Evolutionary conservation across 2,797 vertebrate species (phyloP).

Genomic region (Lutjanus campechanus): DNA sequence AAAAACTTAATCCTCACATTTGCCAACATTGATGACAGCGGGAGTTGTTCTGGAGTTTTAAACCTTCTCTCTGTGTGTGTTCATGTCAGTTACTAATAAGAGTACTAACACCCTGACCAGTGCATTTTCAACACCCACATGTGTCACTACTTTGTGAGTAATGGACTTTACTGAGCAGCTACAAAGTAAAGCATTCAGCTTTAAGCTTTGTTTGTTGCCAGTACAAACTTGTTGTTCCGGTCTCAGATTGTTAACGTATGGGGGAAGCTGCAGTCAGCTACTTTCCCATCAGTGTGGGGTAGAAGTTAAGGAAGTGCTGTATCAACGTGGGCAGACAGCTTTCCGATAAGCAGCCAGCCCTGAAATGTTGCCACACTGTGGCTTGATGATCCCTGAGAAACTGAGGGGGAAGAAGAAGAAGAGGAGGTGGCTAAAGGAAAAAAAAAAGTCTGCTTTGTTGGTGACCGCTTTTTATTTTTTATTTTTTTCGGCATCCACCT

Average conservation of each 20-base stretch:
- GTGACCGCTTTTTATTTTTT: conserved; percentile 29
- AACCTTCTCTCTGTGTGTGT: neutral
- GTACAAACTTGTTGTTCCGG: conserved; percentile 38
- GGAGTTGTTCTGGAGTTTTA: neutral
- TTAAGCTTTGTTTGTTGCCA: conserved; percentile 26
- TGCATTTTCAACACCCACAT: conserved; percentile 33
- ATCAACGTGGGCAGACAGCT: conserved; percentile 74
- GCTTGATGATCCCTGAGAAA: conserved; percentile 64
- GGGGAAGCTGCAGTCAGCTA: conserved; percentile 58
- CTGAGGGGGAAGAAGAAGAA: conserved; percentile 53
- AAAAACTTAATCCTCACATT: too few relatives aligned
- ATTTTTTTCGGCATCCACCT: conserved; percentile 16
- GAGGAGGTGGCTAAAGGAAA: conserved; percentile 30
- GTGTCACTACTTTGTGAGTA: conserved; percentile 33
- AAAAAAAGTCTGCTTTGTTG: conserved; percentile 31
- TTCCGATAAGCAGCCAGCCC: conserved; percentile 72
- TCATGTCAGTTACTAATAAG: conserved; percentile 6
- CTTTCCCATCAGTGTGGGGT: conserved; percentile 57
- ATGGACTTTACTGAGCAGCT: conserved; percentile 19
- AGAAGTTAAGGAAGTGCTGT: conserved; percentile 66
- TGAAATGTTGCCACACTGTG: conserved; percentile 70
- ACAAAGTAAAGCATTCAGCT: conserved; percentile 17
- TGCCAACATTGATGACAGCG: neutral
- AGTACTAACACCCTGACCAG: conserved; percentile 2
- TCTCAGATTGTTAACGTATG: conserved; percentile 44